A percentile compares a stretch with the other conserved stretches of the same genome.
Conservation (phyloP, 2,888 invertebrate genomes). For the Drosophila neotestacea region DNA sequence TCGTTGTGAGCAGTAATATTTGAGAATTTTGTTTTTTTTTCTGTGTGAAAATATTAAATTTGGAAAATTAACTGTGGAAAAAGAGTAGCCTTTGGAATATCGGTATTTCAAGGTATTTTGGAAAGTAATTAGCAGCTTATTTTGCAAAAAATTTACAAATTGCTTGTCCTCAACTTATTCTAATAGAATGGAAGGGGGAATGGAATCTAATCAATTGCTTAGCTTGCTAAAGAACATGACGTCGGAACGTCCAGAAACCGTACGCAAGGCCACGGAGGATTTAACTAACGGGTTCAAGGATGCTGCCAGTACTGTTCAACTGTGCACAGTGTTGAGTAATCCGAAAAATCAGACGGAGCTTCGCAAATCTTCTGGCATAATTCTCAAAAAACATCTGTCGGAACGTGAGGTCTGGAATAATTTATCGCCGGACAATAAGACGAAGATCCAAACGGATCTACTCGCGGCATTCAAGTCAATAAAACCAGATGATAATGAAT, state of each 20-base stretch:
- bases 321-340: slow-evolving; percentile 19
- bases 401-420: not conserved
- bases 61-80: too few species aligned
- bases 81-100: too few species aligned
- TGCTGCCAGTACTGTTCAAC: not conserved
- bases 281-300: slow-evolving; percentile 10
- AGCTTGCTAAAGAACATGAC: slow-evolving; percentile 21
- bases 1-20: too few species aligned
- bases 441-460: not conserved
- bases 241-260: slow-evolving; percentile 14
- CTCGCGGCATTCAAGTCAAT: slow-evolving; percentile 6
- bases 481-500: not conserved
- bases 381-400: not conserved
- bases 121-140: too few species aligned
- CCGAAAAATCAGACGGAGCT: not conserved
- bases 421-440: not conserved
- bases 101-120: too few species aligned
- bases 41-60: too few species aligned
- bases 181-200: slow-evolving; percentile 11
- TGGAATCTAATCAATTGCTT: slow-evolving; percentile 6
- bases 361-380: slow-evolving; percentile 22
- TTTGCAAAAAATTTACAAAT: too few species aligned
- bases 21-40: too few species aligned
- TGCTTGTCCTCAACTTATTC: too few species aligned
- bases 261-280: slow-evolving; percentile 9